Evolutionary conservation across 2,113 vertebrate genomes (phyloP).

Genomic region (Onychostruthus taczanowskii): DNA sequence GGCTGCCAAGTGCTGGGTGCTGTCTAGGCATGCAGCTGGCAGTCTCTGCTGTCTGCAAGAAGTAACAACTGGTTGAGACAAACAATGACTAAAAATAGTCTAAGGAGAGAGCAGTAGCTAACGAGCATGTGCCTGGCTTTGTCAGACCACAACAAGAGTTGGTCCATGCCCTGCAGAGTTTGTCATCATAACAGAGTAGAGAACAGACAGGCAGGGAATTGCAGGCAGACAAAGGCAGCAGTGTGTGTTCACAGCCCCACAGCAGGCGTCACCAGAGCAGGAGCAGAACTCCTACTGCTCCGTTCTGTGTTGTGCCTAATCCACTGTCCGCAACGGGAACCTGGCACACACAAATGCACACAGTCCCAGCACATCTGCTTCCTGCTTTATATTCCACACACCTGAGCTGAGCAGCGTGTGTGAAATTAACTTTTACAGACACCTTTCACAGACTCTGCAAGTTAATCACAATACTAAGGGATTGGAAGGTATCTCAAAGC

Average conservation of each 20-base stretch:
- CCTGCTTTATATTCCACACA: not conserved
- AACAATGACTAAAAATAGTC: slow-evolving; percentile 23
- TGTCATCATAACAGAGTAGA: not conserved
- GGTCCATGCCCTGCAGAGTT: not conserved
- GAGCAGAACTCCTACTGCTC: not conserved
- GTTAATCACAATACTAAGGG: not conserved
- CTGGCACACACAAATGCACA: not conserved
- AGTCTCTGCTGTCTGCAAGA: not conserved
- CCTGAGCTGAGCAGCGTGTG: not conserved
- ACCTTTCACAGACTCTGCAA: not conserved
- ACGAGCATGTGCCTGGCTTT: not conserved
- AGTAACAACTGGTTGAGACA: not conserved
- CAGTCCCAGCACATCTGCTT: not conserved
- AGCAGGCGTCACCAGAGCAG: not conserved
- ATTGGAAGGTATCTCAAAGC: not conserved
- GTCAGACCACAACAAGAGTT: not conserved
- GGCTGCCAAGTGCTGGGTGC: not conserved
- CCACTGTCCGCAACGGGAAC: not conserved
- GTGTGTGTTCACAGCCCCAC: not conserved
- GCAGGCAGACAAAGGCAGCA: not conserved
- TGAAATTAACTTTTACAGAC: not conserved
- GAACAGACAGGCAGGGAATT: not conserved
- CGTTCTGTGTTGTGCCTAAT: rapidly evolving
- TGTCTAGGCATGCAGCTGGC: slow-evolving; percentile 18
- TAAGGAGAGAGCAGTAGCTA: not conserved